A percentile compares a stretch with the other conserved stretches of the same genome.
Evolutionary conservation across 2,113 vertebrate species (phyloP).

Genomic region (Hippoglossus stenolepis): DNA sequence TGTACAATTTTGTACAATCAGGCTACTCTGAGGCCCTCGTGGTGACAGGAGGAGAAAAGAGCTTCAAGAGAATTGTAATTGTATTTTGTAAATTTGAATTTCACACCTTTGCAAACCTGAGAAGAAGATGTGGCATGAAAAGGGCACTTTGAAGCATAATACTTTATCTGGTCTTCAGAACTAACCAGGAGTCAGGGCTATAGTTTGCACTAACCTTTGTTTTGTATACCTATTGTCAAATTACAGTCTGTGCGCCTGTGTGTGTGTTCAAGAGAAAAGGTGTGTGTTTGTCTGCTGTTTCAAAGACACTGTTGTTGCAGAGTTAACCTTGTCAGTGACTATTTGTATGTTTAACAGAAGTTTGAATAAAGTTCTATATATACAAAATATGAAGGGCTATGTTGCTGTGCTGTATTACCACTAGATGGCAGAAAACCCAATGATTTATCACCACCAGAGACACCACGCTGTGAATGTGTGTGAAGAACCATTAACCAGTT

Average conservation of each 20-base stretch:
- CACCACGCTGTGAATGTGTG: not conserved
- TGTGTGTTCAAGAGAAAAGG: not conserved
- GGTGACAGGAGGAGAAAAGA: too few species aligned
- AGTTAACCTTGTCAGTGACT: not conserved
- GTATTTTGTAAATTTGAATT: too few species aligned
- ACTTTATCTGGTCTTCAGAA: not conserved
- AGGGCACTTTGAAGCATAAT: not conserved
- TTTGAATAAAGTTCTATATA: constrained; percentile 5
- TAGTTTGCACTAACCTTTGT: not conserved
- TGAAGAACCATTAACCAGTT: too few species aligned
- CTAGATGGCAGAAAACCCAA: constrained; percentile 13
- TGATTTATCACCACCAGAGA: not conserved
- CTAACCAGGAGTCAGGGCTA: constrained; percentile 1
- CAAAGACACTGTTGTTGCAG: not conserved
- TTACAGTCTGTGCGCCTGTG: not conserved
- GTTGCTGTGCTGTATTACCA: constrained; percentile 4
- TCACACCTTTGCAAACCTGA: too few species aligned
- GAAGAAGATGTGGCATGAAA: not conserved
- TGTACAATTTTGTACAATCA: too few species aligned
- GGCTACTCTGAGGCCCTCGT: too few species aligned
- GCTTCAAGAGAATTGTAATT: too few species aligned
- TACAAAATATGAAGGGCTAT: not conserved
- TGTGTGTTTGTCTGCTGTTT: not conserved
- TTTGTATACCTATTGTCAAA: constrained; percentile 15
- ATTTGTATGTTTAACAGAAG: not conserved